Conservation (phyloP, 2,797 vertebrate species). For the Heliangelus exortis region DNA sequence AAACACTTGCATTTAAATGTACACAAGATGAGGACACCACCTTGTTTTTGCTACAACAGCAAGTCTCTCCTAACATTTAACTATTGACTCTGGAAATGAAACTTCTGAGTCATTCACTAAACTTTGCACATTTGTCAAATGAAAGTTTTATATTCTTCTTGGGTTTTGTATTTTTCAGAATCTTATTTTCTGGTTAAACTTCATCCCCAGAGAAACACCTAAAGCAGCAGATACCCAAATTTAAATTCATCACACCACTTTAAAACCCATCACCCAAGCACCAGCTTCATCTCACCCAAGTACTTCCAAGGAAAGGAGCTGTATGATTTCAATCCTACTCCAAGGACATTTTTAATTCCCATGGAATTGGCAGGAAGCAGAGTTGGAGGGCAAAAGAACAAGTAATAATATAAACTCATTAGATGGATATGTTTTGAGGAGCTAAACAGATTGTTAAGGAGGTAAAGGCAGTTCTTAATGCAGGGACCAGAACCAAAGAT, state of each 20-base stretch:
- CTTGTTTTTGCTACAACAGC: background rate
- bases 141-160: background rate
- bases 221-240: background rate
- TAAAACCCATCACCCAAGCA: background rate
- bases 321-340: background rate
- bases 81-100: background rate
- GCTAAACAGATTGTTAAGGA: background rate
- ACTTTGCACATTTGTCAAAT: no score
- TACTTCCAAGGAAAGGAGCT: background rate
- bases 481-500: background rate
- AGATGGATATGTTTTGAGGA: background rate
- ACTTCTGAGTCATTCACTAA: background rate
- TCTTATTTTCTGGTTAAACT: background rate
- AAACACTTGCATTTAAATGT: constrained; percentile 19
- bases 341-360: background rate
- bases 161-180: background rate
- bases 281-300: background rate
- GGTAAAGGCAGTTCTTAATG: background rate
- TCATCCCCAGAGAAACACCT: background rate
- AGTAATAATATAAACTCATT: background rate
- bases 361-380: background rate
- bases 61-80: background rate
- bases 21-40: background rate
- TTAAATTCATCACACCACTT: background rate
- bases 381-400: background rate